These are phyloP conservation scores for Marasmarcha lunaedactyla DNA, from an alignment of 2,888 invertebrate genomes.

Conservation along the genomic window DNA sequence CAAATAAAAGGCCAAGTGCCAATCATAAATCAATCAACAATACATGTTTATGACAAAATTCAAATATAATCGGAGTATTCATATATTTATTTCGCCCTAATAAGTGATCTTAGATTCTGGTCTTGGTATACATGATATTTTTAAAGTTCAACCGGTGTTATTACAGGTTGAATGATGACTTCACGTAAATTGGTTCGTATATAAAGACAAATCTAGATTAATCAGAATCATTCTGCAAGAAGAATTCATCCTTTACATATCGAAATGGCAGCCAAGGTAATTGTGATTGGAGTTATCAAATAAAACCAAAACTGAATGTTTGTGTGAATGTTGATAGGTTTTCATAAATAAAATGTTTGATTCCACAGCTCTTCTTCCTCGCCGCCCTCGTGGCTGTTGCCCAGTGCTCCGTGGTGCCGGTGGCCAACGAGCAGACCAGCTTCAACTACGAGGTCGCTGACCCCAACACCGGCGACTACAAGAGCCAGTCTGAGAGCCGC, in stretches of 20 bases:
- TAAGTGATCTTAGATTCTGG: too few species aligned
- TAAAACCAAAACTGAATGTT: too few species aligned
- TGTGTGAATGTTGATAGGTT: too few species aligned
- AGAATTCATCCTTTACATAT: slow-evolving; percentile 38
- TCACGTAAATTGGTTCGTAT: slow-evolving; percentile 54
- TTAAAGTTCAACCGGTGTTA: slow-evolving; percentile 51
- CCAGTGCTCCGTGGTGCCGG: slow-evolving; percentile 59
- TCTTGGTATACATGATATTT: not conserved
- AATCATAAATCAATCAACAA: too few species aligned
- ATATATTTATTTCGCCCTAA: too few species aligned
- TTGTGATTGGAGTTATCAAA: slow-evolving; percentile 21
- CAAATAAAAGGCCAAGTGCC: too few species aligned
- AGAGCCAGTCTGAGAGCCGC: slow-evolving; percentile 68
- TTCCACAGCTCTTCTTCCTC: slow-evolving; percentile 44
- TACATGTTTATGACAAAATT: too few species aligned
- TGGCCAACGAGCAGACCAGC: slow-evolving; percentile 60
- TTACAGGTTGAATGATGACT: slow-evolving; percentile 31
- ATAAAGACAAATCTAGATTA: slow-evolving; percentile 37
- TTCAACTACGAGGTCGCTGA: slow-evolving; percentile 71
- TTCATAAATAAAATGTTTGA: too few species aligned
- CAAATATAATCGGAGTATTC: too few species aligned
- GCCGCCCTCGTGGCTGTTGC: slow-evolving; percentile 46
- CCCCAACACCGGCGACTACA: slow-evolving; percentile 68
- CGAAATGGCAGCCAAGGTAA: slow-evolving; percentile 64
- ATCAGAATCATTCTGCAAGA: slow-evolving; percentile 48